Percentiles rank a stretch among this genome's conserved stretches.
These are phyloP conservation scores for Anhinga anhinga DNA, from an alignment of 2,113 vertebrate species.

Conservation along the genomic window DNA sequence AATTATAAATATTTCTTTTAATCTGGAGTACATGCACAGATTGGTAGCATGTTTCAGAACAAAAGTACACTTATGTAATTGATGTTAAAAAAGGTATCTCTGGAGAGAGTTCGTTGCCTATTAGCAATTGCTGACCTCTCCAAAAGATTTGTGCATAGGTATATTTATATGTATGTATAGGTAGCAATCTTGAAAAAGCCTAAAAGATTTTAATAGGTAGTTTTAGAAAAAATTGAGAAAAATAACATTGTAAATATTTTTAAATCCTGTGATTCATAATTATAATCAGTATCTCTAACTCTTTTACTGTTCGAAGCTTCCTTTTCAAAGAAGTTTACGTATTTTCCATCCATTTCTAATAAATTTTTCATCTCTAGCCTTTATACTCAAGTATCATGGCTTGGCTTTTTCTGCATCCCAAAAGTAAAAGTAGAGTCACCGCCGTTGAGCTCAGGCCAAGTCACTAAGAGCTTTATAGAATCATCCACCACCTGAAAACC, in stretches of 20 bases:
- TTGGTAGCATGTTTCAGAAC: neutral
- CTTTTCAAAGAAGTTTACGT: neutral
- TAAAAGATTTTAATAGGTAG: fast-evolving
- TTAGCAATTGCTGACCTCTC: neutral
- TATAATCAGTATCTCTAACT: neutral
- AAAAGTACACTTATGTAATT: neutral
- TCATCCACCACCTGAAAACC: neutral
- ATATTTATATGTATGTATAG: neutral
- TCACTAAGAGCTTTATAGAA: neutral
- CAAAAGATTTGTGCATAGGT: neutral
- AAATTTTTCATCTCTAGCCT: neutral
- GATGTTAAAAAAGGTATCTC: neutral
- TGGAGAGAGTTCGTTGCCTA: neutral
- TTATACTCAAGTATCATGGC: neutral
- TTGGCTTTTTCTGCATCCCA: neutral
- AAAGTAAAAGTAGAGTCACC: neutral
- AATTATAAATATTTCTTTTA: neutral
- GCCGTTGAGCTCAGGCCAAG: neutral
- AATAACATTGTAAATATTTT: neutral
- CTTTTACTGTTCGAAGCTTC: neutral
- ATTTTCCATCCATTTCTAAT: neutral
- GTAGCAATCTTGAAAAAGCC: neutral
- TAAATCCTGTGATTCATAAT: neutral
- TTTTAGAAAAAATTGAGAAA: neutral
- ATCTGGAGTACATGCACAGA: neutral